These are phyloP conservation scores for Dromiciops gliroides DNA, from an alignment of 2,113 vertebrate genomes.

Conservation along the genomic window DNA sequence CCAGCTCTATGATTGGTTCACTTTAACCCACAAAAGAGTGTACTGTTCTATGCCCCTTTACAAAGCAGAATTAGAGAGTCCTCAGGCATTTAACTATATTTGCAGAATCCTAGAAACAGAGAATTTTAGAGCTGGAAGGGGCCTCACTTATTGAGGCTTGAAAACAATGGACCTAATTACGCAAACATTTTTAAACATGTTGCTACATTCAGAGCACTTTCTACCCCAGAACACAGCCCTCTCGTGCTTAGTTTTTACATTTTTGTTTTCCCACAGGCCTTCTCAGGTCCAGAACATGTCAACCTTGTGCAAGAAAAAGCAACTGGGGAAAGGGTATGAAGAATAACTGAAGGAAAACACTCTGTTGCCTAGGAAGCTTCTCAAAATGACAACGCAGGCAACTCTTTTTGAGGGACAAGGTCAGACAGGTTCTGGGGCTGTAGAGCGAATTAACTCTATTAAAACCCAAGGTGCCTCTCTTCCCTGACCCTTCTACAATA, in stretches of 20 bases:
- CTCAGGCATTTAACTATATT: background rate
- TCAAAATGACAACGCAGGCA: background rate
- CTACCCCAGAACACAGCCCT: background rate
- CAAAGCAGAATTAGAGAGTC: background rate
- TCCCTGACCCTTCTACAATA: background rate
- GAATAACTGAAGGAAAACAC: background rate
- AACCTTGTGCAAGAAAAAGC: slow-evolving; percentile 3
- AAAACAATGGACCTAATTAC: background rate
- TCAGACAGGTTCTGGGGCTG: background rate
- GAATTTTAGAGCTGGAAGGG: background rate
- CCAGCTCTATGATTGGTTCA: background rate
- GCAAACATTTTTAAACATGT: slow-evolving; percentile 5
- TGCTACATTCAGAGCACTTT: slow-evolving; percentile 3
- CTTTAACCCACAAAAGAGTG: background rate
- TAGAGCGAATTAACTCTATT: background rate
- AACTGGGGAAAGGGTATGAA: background rate
- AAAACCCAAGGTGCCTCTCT: slow-evolving; percentile 9
- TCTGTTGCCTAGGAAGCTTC: background rate
- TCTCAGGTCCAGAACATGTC: background rate
- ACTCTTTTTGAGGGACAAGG: background rate
- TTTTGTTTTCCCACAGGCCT: slow-evolving; percentile 9
- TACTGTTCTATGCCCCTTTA: background rate
- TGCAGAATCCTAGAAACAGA: background rate
- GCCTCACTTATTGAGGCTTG: background rate
- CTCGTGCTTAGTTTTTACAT: background rate